Evolutionary conservation across 2,797 vertebrate species (phyloP).

Genomic region (Clarias fuscus): DNA sequence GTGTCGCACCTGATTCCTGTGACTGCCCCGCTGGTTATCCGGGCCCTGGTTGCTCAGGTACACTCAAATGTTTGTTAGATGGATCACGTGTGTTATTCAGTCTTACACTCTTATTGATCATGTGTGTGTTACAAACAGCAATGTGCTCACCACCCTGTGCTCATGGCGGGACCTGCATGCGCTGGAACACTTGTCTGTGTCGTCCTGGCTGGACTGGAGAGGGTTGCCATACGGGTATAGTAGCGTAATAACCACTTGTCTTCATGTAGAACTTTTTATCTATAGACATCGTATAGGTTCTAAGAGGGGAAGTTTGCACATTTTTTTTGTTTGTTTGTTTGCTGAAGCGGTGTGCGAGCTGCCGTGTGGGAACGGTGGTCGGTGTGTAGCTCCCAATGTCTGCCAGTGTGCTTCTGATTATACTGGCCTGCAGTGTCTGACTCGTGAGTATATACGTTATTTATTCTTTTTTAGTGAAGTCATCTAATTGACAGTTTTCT

Average conservation of each 20-base stretch:
- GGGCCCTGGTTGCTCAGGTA: constrained; percentile 79
- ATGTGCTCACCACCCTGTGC: constrained; percentile 80
- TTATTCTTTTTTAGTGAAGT: too few species aligned
- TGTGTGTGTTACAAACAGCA: constrained; percentile 61
- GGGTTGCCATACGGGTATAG: constrained; percentile 77
- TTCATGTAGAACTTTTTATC: background rate
- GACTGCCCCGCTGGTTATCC: constrained; percentile 81
- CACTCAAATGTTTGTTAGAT: background rate
- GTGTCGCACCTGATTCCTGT: constrained; percentile 78
- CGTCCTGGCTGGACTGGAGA: constrained; percentile 72
- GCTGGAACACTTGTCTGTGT: constrained; percentile 79
- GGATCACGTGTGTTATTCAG: background rate
- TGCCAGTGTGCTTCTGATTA: constrained; percentile 83
- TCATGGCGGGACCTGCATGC: constrained; percentile 79
- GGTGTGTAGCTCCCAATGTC: constrained; percentile 74
- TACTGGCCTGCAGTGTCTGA: constrained; percentile 76
- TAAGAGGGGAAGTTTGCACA: background rate
- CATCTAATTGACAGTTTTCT: background rate
- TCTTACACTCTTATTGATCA: background rate
- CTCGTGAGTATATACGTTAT: constrained; percentile 67
- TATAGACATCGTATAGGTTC: too few species aligned
- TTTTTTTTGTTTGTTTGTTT: background rate
- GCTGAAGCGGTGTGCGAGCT: constrained; percentile 73
- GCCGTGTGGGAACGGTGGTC: constrained; percentile 77
- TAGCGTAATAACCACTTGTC: constrained; percentile 43